Evolutionary conservation across 2,888 invertebrate species (phyloP).

Genomic region (Polietes domitor): DNA sequence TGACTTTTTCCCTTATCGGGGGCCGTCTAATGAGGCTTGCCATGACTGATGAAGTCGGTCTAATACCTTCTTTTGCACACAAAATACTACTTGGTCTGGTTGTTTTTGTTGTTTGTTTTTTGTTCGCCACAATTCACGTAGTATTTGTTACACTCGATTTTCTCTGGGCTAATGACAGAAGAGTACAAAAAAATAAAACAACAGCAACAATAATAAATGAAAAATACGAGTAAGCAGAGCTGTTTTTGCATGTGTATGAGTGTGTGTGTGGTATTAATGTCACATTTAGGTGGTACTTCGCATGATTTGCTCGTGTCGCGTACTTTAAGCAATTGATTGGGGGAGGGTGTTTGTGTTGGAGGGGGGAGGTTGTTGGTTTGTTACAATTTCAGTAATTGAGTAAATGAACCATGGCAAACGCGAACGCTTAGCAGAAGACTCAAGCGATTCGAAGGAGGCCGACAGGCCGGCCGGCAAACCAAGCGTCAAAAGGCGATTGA

Average conservation of each 20-base stretch:
- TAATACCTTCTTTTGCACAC: not conserved
- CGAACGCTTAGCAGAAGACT: too few relatives aligned
- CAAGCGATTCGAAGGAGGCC: too few relatives aligned
- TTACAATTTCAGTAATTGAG: not conserved
- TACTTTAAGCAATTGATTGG: not conserved
- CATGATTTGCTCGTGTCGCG: not conserved
- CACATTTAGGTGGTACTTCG: conserved; percentile 23
- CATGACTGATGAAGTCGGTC: not conserved
- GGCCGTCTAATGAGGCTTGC: conserved; percentile 15
- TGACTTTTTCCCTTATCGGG: not conserved
- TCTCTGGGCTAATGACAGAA: not conserved
- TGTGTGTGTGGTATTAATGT: conserved; percentile 28
- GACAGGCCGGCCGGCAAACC: too few relatives aligned
- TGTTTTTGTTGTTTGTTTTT: not conserved
- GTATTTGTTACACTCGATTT: not conserved
- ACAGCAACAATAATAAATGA: too few relatives aligned
- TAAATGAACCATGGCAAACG: not conserved
- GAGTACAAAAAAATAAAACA: not conserved
- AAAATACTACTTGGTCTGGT: not conserved
- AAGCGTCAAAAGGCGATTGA: not conserved
- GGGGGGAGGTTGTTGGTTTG: too few relatives aligned
- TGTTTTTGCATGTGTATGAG: too few relatives aligned
- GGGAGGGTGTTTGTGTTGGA: not conserved
- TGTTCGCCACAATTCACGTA: not conserved
- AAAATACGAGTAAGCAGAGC: conserved; percentile 15